Percentiles rank a stretch among this genome's conserved stretches.
Conservation (phyloP, 2,888 invertebrate genomes). For the Orthosia cruda region DNA sequence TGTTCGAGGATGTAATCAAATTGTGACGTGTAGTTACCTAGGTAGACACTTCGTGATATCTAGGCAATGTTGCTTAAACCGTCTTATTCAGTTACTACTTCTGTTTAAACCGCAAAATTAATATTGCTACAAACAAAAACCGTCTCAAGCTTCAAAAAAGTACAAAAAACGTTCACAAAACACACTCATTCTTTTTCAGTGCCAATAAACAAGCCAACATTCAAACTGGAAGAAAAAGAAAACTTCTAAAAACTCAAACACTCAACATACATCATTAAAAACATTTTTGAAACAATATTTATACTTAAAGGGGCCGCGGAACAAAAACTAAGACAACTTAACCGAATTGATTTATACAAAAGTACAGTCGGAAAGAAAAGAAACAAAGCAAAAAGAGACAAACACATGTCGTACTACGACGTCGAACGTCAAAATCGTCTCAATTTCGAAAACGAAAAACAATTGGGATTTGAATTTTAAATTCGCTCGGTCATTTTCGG, state of each 20-base stretch:
- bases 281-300: slow-evolving; percentile 83
- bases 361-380: slow-evolving; percentile 72
- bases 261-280: slow-evolving; percentile 84
- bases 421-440: slow-evolving; percentile 90
- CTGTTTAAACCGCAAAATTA: not conserved
- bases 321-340: slow-evolving; percentile 79
- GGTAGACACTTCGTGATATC: too few species aligned
- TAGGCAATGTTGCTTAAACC: not conserved
- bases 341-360: slow-evolving; percentile 84
- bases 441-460: slow-evolving; percentile 89
- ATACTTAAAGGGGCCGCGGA: slow-evolving; percentile 76
- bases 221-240: slow-evolving; percentile 57
- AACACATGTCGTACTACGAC: slow-evolving; percentile 85
- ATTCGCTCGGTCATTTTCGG: slow-evolving; percentile 88
- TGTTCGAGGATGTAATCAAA: not conserved
- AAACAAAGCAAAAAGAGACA: slow-evolving; percentile 60
- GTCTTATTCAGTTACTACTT: slow-evolving; percentile 1
- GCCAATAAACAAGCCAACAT: slow-evolving; percentile 52
- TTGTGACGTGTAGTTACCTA: not conserved
- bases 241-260: slow-evolving; percentile 68
- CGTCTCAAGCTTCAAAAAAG: not conserved
- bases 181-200: slow-evolving; percentile 40
- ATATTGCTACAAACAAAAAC: not conserved
- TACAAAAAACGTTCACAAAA: slow-evolving; percentile 28
- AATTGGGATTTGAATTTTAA: slow-evolving; percentile 90